Percentiles rank a stretch among this genome's conserved stretches.
phyloP scores from a whole-genome alignment of 2,113 vertebrate genomes.

The Thamnaconus septentrionalis region DNA sequence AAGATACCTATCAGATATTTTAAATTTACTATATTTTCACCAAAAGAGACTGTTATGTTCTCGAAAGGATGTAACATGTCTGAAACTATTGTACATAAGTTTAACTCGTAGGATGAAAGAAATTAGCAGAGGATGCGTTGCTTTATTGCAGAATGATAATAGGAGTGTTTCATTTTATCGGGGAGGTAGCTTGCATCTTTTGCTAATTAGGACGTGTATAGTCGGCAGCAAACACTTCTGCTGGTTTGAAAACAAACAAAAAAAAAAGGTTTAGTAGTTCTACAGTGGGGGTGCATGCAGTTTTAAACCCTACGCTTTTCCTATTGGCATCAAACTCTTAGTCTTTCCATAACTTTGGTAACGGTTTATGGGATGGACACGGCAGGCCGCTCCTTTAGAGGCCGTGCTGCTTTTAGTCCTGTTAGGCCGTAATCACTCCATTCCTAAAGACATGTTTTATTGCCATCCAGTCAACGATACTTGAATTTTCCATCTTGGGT shows the following conservation, averaged over 20 bases:
- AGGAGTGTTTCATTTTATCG: constrained; percentile 58
- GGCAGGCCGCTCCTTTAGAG: constrained; percentile 32
- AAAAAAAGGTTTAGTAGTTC: constrained; percentile 45
- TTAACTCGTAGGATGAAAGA: constrained; percentile 53
- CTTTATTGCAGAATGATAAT: constrained; percentile 46
- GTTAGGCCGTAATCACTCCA: constrained; percentile 59
- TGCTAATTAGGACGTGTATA: constrained; percentile 56
- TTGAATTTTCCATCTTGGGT: constrained; percentile 71
- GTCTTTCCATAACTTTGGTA: constrained; percentile 47
- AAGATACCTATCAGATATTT: constrained; percentile 73
- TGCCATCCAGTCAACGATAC: constrained; percentile 69
- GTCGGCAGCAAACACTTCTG: constrained; percentile 37
- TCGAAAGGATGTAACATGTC: constrained; percentile 62
- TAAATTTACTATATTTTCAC: constrained; percentile 77
- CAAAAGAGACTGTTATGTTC: constrained; percentile 78
- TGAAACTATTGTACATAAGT: constrained; percentile 68
- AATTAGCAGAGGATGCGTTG: constrained; percentile 55
- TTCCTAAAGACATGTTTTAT: constrained; percentile 62
- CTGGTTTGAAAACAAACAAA: constrained; percentile 14
- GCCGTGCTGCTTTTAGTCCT: constrained; percentile 31
- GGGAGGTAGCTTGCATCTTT: constrained; percentile 55
- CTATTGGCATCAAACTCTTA: constrained; percentile 54
- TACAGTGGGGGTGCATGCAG: constrained; percentile 63
- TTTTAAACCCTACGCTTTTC: constrained; percentile 61
- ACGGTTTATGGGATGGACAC: constrained; percentile 37